Base-by-base conservation (phyloP, 2,797 vertebrate genomes). In the Rhinatrema bivittatum region DNA sequence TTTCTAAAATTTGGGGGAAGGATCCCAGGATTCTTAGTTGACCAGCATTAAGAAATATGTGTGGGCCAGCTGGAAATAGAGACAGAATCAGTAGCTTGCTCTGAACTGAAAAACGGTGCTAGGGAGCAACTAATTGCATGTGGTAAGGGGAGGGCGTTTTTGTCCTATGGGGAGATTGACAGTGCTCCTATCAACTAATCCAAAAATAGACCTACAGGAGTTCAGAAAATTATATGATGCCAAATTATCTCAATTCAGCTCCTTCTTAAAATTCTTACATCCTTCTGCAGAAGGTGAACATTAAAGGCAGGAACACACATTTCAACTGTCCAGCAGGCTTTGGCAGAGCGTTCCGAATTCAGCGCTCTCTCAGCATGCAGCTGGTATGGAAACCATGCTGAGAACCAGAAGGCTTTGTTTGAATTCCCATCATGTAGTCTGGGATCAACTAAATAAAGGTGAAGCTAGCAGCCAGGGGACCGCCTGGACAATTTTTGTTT, bases 391-490 rank as follows among this genome's bases (percentile, higher is more conserved):
- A 23, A 21, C 50, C n/a, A n/a, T n/a, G 55, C 0, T 6, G 5
- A 20, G n/a, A 19, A 22, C 38, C 31, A 36, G 25, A 41, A 30
- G 5, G 26, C 2, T 37, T 26, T 30, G 39, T 20, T 6, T 1
- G 9, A 35, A 39, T 10, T 33, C 7, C 6, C 25, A 23, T 21
- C 20, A 10, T 1, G 1, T n/a, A 53, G 16, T 19, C n/a, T 8
- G 39, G 20, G 34, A 0, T 0, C 19, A 42, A 12, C 34, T n/a
- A n/a, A n/a, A n/a, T n/a, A n/a, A n/a, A n/a, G n/a, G n/a, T n/a
- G n/a, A n/a, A n/a, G n/a, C 53, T 55, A 4, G 31, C 16, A 36
- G 36, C 11, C 36, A 34, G 23, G 40, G 57, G 40, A 57, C 13
- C n/a, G n/a, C n/a, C n/a, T n/a, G n/a, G n/a, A n/a, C n/a, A n/a